Base-by-base conservation (phyloP, 1,140 invertebrate species). In the Bombus consobrinus region DNA sequence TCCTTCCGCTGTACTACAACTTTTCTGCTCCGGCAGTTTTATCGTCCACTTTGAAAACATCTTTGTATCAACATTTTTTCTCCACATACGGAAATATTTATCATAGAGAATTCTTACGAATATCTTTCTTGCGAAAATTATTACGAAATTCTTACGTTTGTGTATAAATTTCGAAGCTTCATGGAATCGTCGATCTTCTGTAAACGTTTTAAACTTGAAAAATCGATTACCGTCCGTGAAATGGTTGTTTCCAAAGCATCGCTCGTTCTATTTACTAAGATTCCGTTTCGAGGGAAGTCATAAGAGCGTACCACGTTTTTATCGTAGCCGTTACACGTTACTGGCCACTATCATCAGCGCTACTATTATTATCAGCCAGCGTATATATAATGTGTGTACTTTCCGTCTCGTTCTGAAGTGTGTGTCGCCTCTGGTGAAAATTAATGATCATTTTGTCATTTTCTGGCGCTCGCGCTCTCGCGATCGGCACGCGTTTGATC, bases 381-480 rank as follows among this genome's bases (percentile, higher is more conserved):
- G 74, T 37, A 62, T 22, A 53, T 53, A 22, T 22, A 22, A 22
- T 8, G 18, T 2, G 32, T 28, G 34, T 18, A 62, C 53, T n/a
- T 25, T 59, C 39, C 47, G 32, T 66, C 69, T 68, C 80, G 28
- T 62, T 75, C 64, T 37, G 28, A 83, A 53, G 47, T 0, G 64
- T 34, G 41, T 74, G 68, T 78, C 59, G 59, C 75, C 59, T 78
- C 76, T 43, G 68, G 43, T 78, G 86, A 47, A 75, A 88, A 87
- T 88, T 88, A 79, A 53, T 25, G 68, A 83, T 83, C 74, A 37
- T 83, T 83, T 78, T 47, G 78, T 87, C 74, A 37, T 83, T 83
- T 78, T 47, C 59, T 47, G 22, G 32, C 41, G 74, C 4, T 43
- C 25, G 9, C 64, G 15, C 32, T 57, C 22, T 71, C 53, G 62